Evolutionary conservation across 2,797 vertebrate genomes (phyloP).

Genomic region (Lacerta viridis): DNA sequence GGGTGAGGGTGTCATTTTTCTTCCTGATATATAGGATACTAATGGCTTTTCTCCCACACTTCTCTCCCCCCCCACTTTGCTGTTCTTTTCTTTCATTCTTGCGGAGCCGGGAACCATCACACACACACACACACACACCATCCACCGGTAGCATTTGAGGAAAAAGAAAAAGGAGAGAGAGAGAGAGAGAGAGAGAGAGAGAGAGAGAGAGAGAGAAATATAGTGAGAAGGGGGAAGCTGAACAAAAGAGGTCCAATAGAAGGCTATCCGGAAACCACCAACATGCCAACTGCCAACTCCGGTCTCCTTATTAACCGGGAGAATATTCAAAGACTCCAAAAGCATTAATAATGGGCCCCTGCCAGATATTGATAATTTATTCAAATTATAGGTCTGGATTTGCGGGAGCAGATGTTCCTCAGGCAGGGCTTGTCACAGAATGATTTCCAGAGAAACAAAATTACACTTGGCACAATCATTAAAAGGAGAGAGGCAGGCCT

Average conservation of each 20-base stretch:
- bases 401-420: slow-evolving; percentile 82
- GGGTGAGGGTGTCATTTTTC: slow-evolving; percentile 70
- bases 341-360: slow-evolving; percentile 81
- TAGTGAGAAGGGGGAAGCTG: slow-evolving; percentile 24
- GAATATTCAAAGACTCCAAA: slow-evolving; percentile 80
- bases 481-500: slow-evolving; percentile 57
- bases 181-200: not conserved
- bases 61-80: not conserved
- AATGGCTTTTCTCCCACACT: slow-evolving; percentile 58
- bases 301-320: slow-evolving; percentile 80
- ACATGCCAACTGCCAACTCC: slow-evolving; percentile 61
- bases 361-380: slow-evolving; percentile 85
- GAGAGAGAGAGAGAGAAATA: not conserved
- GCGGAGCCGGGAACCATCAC: slow-evolving; percentile 49
- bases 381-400: slow-evolving; percentile 82
- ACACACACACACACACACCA: not conserved
- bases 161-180: slow-evolving; percentile 17
- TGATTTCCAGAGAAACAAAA: slow-evolving; percentile 75
- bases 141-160: slow-evolving; percentile 15
- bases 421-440: slow-evolving; percentile 80
- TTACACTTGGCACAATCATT: slow-evolving; percentile 52
- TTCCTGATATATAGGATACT: slow-evolving; percentile 77
- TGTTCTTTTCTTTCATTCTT: not conserved
- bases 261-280: slow-evolving; percentile 73
- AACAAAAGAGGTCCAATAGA: slow-evolving; percentile 61